Conservation (phyloP, 2,113 vertebrate species). For the Pachyramphus minor region DNA sequence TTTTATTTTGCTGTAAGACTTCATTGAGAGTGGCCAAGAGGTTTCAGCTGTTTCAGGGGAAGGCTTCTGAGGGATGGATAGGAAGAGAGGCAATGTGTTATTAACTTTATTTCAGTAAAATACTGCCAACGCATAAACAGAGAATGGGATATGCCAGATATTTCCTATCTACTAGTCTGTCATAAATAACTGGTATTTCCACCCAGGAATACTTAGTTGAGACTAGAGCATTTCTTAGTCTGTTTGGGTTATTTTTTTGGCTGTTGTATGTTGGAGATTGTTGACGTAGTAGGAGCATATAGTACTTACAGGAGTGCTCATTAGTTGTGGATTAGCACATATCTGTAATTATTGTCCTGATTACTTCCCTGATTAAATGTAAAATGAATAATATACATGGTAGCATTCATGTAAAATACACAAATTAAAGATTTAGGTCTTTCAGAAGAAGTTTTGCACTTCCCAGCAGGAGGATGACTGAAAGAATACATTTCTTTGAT, state of each 20-base stretch:
- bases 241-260: not conserved
- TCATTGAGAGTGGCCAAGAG: not conserved
- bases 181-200: not conserved
- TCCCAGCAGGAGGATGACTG: not conserved
- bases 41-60: not conserved
- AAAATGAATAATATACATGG: not conserved
- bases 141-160: not conserved
- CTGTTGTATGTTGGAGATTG: not conserved
- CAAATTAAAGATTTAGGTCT: not conserved
- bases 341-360: not conserved
- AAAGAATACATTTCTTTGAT: not conserved
- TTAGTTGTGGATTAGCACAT: not conserved
- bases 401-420: not conserved
- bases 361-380: not conserved
- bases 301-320: not conserved
- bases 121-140: not conserved
- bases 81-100: not conserved
- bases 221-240: not conserved
- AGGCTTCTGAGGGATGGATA: not conserved
- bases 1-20: not conserved
- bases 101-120: not conserved
- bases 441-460: not conserved
- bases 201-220: not conserved
- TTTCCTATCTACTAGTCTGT: not conserved
- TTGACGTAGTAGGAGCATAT: not conserved